Conservation (phyloP, 2,113 vertebrate species). For the Eptesicus fuscus region DNA sequence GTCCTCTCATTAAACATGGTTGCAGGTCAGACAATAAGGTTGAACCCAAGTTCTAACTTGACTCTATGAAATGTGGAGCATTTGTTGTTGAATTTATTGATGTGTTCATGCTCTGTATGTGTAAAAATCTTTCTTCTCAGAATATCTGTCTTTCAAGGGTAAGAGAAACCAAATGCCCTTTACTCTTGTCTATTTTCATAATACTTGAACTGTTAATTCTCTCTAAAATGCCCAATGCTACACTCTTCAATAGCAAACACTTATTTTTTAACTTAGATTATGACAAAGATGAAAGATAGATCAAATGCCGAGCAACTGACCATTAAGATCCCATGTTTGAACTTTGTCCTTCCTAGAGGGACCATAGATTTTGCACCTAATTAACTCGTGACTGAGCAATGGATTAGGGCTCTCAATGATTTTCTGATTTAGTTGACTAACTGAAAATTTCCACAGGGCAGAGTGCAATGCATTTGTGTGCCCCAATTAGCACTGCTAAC, state of each 20-base stretch:
- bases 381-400: slow-evolving; percentile 79
- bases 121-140: not conserved
- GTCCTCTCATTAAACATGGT: not conserved
- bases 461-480: slow-evolving; percentile 83
- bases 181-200: slow-evolving; percentile 14
- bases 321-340: slow-evolving; percentile 61
- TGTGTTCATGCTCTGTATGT: not conserved
- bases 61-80: not conserved
- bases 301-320: slow-evolving; percentile 33
- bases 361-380: slow-evolving; percentile 83
- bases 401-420: slow-evolving; percentile 77
- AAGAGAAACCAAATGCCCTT: slow-evolving; percentile 38
- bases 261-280: slow-evolving; percentile 43
- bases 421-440: slow-evolving; percentile 85
- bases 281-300: slow-evolving; percentile 9
- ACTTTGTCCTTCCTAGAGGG: slow-evolving; percentile 81
- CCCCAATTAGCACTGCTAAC: slow-evolving; percentile 88
- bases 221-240: not conserved
- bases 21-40: not conserved
- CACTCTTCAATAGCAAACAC: not conserved
- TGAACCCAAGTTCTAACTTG: not conserved
- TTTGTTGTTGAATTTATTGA: not conserved
- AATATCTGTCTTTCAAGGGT: slow-evolving; percentile 16
- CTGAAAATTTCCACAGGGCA: slow-evolving; percentile 86
- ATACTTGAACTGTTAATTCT: slow-evolving; percentile 16